These are phyloP conservation scores for Caenorhabditis sinica DNA, from an alignment of 2,888 invertebrate genomes.

Conservation along the genomic window DNA sequence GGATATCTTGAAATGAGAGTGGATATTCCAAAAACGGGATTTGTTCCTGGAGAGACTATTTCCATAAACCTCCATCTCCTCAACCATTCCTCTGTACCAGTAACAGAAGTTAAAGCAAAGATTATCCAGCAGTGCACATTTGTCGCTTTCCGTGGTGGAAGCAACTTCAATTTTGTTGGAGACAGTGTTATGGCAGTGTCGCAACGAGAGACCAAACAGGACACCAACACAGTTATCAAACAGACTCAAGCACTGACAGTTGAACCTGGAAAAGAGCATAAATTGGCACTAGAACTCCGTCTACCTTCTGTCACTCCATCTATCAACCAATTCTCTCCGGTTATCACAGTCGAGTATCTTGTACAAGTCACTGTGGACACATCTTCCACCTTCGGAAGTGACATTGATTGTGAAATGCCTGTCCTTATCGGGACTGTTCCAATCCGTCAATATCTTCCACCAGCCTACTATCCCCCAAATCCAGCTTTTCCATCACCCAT, in stretches of 20 bases:
- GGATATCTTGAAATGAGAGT: conserved; percentile 68
- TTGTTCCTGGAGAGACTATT: conserved; percentile 72
- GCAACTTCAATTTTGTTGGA: conserved; percentile 12
- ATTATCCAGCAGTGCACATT: conserved; percentile 65
- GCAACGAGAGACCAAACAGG: conserved; percentile 3
- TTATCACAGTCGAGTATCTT: conserved; percentile 70
- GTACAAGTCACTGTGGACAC: conserved; percentile 66
- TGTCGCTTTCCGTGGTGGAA: conserved; percentile 57
- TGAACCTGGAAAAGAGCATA: conserved; percentile 37
- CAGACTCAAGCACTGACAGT: conserved; percentile 25
- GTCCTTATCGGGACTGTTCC: conserved; percentile 72
- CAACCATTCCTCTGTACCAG: conserved; percentile 64
- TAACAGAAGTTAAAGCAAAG: conserved; percentile 61
- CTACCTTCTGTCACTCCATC: conserved; percentile 71
- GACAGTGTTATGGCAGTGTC: conserved; percentile 9
- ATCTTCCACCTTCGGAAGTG: conserved; percentile 52
- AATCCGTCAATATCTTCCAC: conserved; percentile 60
- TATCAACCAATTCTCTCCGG: conserved; percentile 68
- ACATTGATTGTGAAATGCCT: conserved; percentile 52
- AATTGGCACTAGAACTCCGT: conserved; percentile 35
- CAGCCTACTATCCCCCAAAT: conserved; percentile 49
- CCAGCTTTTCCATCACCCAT: conserved; percentile 22
- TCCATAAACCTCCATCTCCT: conserved; percentile 66
- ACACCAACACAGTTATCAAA: conserved; percentile 11
- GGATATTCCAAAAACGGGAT: conserved; percentile 68